These are phyloP conservation scores for Folsomia candida DNA, from an alignment of 2,888 invertebrate species.

Conservation along the genomic window DNA sequence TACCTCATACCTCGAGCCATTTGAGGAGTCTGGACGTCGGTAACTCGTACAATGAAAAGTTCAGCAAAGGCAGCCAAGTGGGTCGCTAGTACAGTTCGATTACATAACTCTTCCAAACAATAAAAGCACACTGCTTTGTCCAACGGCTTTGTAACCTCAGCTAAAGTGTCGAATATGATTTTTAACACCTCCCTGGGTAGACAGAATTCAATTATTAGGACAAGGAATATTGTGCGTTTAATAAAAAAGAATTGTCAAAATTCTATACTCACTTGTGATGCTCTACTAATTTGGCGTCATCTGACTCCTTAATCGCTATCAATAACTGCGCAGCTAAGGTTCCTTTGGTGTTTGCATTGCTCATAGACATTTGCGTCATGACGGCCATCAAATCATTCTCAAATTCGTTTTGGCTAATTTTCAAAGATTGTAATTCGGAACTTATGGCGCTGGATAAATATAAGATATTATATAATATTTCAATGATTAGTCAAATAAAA, in stretches of 20 bases:
- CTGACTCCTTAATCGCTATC: conserved; percentile 41
- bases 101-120: conserved; percentile 49
- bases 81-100: conserved; percentile 37
- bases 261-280: conserved; percentile 46
- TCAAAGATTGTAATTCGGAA: conserved; percentile 46
- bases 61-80: conserved; percentile 49
- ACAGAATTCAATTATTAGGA: conserved; percentile 2
- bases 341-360: conserved; percentile 32
- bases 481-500: too few species aligned
- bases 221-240: too few species aligned
- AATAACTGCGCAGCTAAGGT: conserved; percentile 35
- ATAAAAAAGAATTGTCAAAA: not conserved
- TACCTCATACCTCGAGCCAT: too few species aligned
- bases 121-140: conserved; percentile 48
- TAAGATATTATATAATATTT: too few species aligned
- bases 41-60: conserved; percentile 49
- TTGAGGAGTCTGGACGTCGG: conserved; percentile 49
- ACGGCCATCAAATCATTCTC: conserved; percentile 36
- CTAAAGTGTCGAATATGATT: conserved; percentile 48
- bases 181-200: conserved; percentile 48
- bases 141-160: conserved; percentile 35
- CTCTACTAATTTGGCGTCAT: conserved; percentile 45
- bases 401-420: conserved; percentile 31
- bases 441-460: conserved; percentile 40
- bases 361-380: conserved; percentile 42